Base-by-base conservation (phyloP, 35 echinoderm and acorn worm species). In the Heliocidaris erythrogramma region DNA sequence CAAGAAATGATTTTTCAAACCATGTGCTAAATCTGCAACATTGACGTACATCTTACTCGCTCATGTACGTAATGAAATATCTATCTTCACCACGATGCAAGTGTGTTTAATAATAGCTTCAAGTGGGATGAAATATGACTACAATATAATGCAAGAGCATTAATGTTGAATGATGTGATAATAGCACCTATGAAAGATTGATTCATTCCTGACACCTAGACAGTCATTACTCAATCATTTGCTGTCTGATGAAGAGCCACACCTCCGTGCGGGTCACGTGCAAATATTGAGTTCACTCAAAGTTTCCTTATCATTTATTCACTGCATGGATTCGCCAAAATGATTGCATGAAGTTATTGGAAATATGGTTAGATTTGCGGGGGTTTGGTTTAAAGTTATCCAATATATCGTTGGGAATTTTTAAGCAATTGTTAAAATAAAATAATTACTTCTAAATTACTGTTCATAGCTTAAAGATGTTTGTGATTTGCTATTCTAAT, bases 91-190 rank as follows among this genome's bases (percentile, higher is more conserved):
- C 21, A 78, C 27, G 27, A 0, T n/a, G 7, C 7, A 27, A 78
- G 65, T n/a, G 18, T 78, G 65, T 78, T 78, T 24, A 78, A 78
- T 78, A 7, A 21, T n/a, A 78, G 7, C 18, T 78, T 27, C 18
- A 78, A 27, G 27, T 78, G 65, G 4, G 65, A 27, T 78, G 65
- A 78, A 18, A 78, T 78, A 69, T 69, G 60, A 69, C 14, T 69
- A 69, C 14, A 69, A 69, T 52, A 56, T 56, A 56, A 56, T 27
- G 65, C 65, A 27, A 4, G 17, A 78, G 18, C 65, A n/a, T 78
- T 78, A 78, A 78, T 78, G 65, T 78, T 78, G 65, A 78, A 78
- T 78, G 65, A 78, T 78, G 65, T 78, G 65, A 5, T 78, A 78
- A 78, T 78, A 78, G 65, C 18, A n/a, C 18, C 65, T 78, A 78